Conservation (phyloP, 2,113 vertebrate genomes). For the Struthio camelus region DNA sequence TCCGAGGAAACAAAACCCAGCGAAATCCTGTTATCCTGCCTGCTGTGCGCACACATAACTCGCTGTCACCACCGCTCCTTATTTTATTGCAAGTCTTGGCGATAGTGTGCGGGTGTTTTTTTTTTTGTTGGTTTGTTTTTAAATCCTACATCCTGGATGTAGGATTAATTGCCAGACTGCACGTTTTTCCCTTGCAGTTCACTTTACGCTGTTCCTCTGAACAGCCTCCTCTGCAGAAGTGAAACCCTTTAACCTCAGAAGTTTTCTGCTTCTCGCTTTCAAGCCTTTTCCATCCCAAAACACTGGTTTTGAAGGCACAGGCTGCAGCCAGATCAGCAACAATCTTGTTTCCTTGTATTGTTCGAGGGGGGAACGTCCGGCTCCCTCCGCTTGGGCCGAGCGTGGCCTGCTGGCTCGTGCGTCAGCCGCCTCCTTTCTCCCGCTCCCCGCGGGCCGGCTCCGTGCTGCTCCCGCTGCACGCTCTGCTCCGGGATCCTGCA, state of each 20-base stretch:
- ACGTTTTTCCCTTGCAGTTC: accelerated
- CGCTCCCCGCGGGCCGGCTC: neutral
- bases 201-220: neutral
- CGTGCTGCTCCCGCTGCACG: neutral
- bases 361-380: neutral
- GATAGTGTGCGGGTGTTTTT: neutral
- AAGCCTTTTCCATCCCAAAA: neutral
- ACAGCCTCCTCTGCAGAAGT: neutral
- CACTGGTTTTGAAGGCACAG: neutral
- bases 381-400: accelerated
- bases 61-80: neutral
- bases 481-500: neutral
- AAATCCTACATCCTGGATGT: neutral
- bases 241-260: neutral
- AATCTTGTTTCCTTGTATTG: neutral
- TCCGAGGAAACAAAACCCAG: accelerated
- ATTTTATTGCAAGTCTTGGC: neutral
- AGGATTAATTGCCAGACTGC: neutral
- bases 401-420: neutral
- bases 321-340: neutral
- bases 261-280: neutral
- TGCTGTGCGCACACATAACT: neutral
- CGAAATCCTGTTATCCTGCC: neutral
- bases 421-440: neutral
- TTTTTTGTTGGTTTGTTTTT: neutral